These are phyloP conservation scores for Presbytis comata DNA, from an alignment of 2,797 vertebrate genomes.

Conservation along the genomic window DNA sequence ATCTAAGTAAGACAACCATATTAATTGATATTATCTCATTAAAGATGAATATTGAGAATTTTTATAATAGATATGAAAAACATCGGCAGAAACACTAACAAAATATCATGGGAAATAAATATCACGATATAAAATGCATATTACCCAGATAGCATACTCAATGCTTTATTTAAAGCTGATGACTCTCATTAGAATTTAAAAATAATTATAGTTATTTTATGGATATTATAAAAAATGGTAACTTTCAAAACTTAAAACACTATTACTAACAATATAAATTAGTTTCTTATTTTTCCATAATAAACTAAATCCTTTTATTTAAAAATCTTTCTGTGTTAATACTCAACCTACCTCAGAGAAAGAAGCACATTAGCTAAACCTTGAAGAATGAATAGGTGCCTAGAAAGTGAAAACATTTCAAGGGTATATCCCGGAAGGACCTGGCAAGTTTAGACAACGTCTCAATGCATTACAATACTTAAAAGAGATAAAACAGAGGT, in stretches of 20 bases:
- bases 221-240: background rate
- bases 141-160: background rate
- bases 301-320: background rate
- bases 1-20: background rate
- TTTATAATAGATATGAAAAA: background rate
- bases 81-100: background rate
- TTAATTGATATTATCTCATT: background rate
- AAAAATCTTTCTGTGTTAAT: background rate
- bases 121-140: background rate
- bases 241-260: background rate
- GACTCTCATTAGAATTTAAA: background rate
- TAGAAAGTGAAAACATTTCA: background rate
- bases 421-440: background rate
- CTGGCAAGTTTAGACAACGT: background rate
- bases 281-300: background rate
- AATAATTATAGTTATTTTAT: background rate
- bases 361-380: background rate
- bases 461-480: background rate
- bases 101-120: background rate
- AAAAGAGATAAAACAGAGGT: background rate
- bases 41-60: background rate
- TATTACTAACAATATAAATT: background rate
- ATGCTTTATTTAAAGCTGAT: slow-evolving; percentile 1
- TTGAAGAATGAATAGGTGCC: background rate
- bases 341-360: background rate